These are phyloP conservation scores for Emydura subglobosa DNA, from an alignment of 2,113 vertebrate genomes.

Conservation along the genomic window DNA sequence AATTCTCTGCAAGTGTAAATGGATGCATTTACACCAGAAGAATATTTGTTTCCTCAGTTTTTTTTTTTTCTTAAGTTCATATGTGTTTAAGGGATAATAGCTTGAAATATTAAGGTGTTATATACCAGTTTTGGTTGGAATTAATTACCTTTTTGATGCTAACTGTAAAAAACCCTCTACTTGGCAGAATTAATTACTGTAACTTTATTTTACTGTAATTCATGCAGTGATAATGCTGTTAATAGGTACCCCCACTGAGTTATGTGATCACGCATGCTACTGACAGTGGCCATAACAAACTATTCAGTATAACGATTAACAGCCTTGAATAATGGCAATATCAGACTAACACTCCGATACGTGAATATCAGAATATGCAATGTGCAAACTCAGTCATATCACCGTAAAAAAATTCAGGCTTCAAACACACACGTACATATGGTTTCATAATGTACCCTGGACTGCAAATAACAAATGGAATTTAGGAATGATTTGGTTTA, in stretches of 20 bases:
- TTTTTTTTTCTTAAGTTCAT: neutral
- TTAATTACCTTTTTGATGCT: slow-evolving; percentile 29
- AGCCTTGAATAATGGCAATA: neutral
- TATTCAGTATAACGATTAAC: neutral
- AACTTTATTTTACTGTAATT: slow-evolving; percentile 35
- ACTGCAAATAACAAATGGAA: slow-evolving; percentile 74
- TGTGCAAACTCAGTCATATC: rapidly evolving
- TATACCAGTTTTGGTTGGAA: slow-evolving; percentile 39
- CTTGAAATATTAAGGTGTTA: slow-evolving; percentile 39
- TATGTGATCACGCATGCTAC: neutral
- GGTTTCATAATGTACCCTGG: slow-evolving; percentile 70
- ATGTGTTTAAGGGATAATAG: neutral
- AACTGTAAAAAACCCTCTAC: slow-evolving; percentile 1
- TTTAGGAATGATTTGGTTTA: slow-evolving; percentile 81
- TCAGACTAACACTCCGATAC: neutral
- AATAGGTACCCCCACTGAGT: neutral
- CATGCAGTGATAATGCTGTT: neutral
- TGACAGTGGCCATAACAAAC: neutral
- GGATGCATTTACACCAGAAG: neutral
- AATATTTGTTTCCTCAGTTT: slow-evolving; percentile 24
- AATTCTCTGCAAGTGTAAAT: slow-evolving; percentile 33
- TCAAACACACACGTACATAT: slow-evolving; percentile 58
- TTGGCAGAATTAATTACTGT: slow-evolving; percentile 28
- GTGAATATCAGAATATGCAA: neutral
- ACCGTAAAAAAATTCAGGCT: neutral